Base-by-base conservation (phyloP, 2,797 vertebrate species). In the Catamblyrhynchus diadema region DNA sequence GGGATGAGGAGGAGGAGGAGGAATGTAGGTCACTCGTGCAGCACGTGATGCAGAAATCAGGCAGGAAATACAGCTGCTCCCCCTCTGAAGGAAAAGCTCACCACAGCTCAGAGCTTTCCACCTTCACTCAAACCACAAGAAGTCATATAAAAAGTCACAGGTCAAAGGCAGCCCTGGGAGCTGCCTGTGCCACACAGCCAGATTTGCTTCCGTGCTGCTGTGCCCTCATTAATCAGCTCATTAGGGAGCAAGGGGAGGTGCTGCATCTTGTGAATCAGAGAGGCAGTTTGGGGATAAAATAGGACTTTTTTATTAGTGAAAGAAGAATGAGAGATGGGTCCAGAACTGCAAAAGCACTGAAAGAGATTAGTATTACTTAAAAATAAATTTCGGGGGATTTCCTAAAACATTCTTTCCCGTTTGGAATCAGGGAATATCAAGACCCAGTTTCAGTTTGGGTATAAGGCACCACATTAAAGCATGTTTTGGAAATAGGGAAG, bases 21-120 rank as follows among this genome's bases (percentile, higher is more conserved):
- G 88, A 94, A 95, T 96, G 67, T 95, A 96, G 94, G 96, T 93
- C 96, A 96, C 41, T 74, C 74, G 32, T 54, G 39, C 45, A 59
- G 65, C 95, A 96, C 24, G 15, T 97, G 97, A 94, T 97, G 90
- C 51, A 0, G 71, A 71, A 45, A 88, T 80, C 53, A 53, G 97
- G 97, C 97, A 98, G 98, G 97, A 98, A 98, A 95, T 79, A 92
- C 95, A 95, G 96, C 91, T 95, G 96, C 97, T 97, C 88, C 90
- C 94, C 89, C 87, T 92, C 60, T 44, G 96, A 95, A 96, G 96
- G 48, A 97, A 95, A 94, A 96, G 81, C 94, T 97, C 59, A 93
- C 93, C 93, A 7, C 84, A 91, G 93, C 92, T 80, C 44, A 1
- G 94, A 96, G 86, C 93, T 87, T 96, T 95, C 94, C 94, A 95